Evolutionary conservation across 1,140 invertebrate genomes (phyloP), one percentile per base, ranked within the genome.

Genomic region (Bombus superbus): DNA sequence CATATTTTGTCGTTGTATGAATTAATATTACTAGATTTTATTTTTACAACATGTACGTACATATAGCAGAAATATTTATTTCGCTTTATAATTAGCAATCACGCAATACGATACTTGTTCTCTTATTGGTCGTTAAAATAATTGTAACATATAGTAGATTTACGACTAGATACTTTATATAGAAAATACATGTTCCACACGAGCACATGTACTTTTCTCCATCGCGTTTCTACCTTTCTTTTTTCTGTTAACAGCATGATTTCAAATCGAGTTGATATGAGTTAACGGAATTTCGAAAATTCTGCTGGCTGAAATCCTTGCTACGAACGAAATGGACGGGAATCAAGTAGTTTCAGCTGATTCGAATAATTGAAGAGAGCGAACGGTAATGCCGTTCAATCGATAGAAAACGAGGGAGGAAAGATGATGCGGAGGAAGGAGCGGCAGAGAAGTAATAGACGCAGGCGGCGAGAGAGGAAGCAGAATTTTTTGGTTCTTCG

Each of bases 341-440:
- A 25, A 5, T 77, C 57, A 25, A 57, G 57, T 10, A 40, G 32
- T 77, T 42, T n/a, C 10, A 11, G 18, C 18, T 25, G 42, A 88
- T 84, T 73, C 87, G 57, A 86, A 81, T 88, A 87, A 88, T 88
- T 72, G 75, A 76, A 88, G 68, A 62, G 73, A 64, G 68, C 62
- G 86, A 84, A 79, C 81, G 79, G 62, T 80, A 87, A 84, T 73
- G 76, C 35, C 75, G 35, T 80, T 57, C 69, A 82, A 81, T 85
- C 68, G 79, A 18, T 64, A n/a, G 76, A 80, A 42, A 59, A 77
- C 28, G 57, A 42, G 35, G 35, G 38, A 11, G 15, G 47, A 15
- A 25, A 25, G 40, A 72, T 38, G 35, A 38, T 10, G 38, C 25
- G 11, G 4, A 9, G 22, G 18, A 69, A 73, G 40, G 13, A n/a